Conservation (phyloP, 1,140 invertebrate species). For the Heterodera schachtii region DNA sequence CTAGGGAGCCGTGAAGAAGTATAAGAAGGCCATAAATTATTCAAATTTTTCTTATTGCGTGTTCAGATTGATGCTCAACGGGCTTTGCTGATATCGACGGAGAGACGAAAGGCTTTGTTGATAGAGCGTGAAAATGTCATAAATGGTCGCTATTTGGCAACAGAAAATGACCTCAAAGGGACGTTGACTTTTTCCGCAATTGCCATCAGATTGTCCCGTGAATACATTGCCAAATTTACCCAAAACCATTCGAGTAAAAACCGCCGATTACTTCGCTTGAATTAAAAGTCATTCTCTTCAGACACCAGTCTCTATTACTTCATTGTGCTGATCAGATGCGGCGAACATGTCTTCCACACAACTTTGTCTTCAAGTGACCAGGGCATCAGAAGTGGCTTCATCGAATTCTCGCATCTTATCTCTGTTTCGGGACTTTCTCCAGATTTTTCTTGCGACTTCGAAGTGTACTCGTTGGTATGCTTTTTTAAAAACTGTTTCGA, state of each 20-base stretch:
- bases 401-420: slow-evolving; percentile 45
- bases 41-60: not conserved
- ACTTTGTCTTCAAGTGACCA: slow-evolving; percentile 32
- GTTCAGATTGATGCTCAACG: slow-evolving; percentile 44
- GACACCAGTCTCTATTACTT: slow-evolving; percentile 40
- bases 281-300: slow-evolving; percentile 29
- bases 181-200: slow-evolving; percentile 42
- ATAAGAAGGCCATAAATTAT: not conserved
- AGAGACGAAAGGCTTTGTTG: slow-evolving; percentile 37
- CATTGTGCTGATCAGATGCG: slow-evolving; percentile 42
- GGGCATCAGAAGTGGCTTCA: slow-evolving; percentile 41
- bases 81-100: slow-evolving; percentile 42
- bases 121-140: slow-evolving; percentile 38
- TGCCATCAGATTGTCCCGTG: slow-evolving; percentile 31
- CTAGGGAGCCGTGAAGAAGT: slow-evolving; percentile 41
- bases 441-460: slow-evolving; percentile 35
- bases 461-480: slow-evolving; percentile 33
- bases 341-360: slow-evolving; percentile 39
- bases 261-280: not conserved
- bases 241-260: slow-evolving; percentile 25
- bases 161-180: slow-evolving; percentile 22
- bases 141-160: not conserved
- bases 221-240: slow-evolving; percentile 35
- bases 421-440: slow-evolving; percentile 20
- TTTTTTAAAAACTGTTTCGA: slow-evolving; percentile 5